phyloP scores from a whole-genome alignment of 2,888 invertebrate genomes.

The Ophion ellenae region DNA sequence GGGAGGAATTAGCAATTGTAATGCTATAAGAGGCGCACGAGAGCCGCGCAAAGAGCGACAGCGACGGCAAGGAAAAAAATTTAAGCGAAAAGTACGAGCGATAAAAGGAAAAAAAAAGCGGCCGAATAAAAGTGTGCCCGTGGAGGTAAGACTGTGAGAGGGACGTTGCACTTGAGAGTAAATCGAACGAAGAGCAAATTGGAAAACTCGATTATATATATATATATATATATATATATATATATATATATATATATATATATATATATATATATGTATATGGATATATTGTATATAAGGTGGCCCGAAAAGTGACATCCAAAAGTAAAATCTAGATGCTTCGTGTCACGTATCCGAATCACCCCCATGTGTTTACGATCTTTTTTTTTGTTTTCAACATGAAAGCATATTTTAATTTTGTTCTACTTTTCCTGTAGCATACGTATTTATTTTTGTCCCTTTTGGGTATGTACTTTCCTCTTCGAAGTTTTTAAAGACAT shows the following conservation, averaged over 20 bases:
- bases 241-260: neutral
- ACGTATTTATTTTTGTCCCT: too few relatives aligned
- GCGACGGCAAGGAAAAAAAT: slow-evolving; percentile 65
- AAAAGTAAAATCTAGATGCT: too few relatives aligned
- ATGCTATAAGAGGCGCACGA: slow-evolving; percentile 63
- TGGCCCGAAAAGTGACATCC: neutral
- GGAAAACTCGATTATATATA: neutral
- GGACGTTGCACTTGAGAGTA: neutral
- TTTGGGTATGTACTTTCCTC: too few relatives aligned
- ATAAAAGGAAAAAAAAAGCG: slow-evolving; percentile 11
- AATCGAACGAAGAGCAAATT: slow-evolving; percentile 11
- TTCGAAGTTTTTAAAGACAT: too few relatives aligned
- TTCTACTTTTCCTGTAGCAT: too few relatives aligned
- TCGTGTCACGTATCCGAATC: neutral
- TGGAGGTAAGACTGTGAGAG: neutral
- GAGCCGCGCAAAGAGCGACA: slow-evolving; percentile 51
- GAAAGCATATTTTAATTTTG: too few relatives aligned
- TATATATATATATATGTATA: too few relatives aligned
- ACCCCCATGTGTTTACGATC: too few relatives aligned
- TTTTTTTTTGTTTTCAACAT: too few relatives aligned
- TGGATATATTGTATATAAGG: neutral
- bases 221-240: neutral
- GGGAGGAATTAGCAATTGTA: slow-evolving; percentile 70
- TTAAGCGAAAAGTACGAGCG: slow-evolving; percentile 68
- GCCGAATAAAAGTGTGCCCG: neutral